These are phyloP conservation scores for Cynodonichthys magdalenae DNA, from an alignment of 2,797 vertebrate genomes.

Conservation along the genomic window DNA sequence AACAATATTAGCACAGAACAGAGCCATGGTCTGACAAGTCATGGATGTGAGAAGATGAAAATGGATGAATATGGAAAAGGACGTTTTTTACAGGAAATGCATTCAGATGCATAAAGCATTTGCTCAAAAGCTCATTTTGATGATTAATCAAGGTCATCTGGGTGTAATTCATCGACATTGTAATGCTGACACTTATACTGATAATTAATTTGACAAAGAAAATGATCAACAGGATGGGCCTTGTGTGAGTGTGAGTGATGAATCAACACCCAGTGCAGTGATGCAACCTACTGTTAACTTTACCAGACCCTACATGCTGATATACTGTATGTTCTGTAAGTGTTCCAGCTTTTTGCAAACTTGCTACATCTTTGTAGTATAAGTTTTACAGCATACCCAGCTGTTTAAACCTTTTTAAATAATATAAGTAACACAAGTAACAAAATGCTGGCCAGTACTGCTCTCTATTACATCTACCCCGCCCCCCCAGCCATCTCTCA, in stretches of 20 bases:
- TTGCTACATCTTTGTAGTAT: slow-evolving; percentile 16
- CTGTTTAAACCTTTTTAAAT: slow-evolving; percentile 29
- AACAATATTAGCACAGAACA: slow-evolving; percentile 16
- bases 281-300: slow-evolving; percentile 44
- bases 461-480: slow-evolving; percentile 17
- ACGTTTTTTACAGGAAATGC: slow-evolving; percentile 35
- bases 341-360: slow-evolving; percentile 39
- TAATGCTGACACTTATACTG: slow-evolving; percentile 68
- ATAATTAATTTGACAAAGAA: slow-evolving; percentile 76
- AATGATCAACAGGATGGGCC: slow-evolving; percentile 69
- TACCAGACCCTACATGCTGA: slow-evolving; percentile 28
- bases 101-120: slow-evolving; percentile 52
- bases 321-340: slow-evolving; percentile 12
- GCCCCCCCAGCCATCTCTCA: slow-evolving; percentile 30
- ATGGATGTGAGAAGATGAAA: slow-evolving; percentile 24
- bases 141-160: slow-evolving; percentile 76
- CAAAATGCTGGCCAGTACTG: slow-evolving; percentile 5
- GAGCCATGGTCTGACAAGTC: slow-evolving; percentile 1
- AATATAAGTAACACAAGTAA: slow-evolving; percentile 19
- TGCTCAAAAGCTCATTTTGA: slow-evolving; percentile 60
- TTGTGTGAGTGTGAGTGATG: slow-evolving; percentile 63
- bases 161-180: slow-evolving; percentile 66
- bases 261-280: slow-evolving; percentile 62
- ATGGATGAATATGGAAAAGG: slow-evolving; percentile 32
- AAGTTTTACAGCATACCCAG: slow-evolving; percentile 18